Percentiles rank a stretch among this genome's conserved stretches.
These are phyloP conservation scores for Pyrrhia umbra DNA, from an alignment of 2,888 invertebrate genomes.

Conservation along the genomic window DNA sequence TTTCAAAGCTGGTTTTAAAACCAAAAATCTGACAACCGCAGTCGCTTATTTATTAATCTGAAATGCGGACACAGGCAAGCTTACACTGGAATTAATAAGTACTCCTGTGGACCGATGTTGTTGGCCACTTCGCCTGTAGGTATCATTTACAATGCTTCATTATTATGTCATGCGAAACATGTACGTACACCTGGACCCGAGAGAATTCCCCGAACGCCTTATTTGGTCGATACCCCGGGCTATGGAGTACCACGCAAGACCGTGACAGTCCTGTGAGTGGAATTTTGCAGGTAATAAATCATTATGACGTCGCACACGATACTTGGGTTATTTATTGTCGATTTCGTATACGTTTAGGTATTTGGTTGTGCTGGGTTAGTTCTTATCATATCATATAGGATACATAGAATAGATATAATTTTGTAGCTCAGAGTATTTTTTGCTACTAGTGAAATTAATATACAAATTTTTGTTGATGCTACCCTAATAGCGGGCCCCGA, in stretches of 20 bases:
- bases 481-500: too few relatives aligned
- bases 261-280: conserved; percentile 61
- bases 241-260: conserved; percentile 59
- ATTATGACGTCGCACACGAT: conserved; percentile 66
- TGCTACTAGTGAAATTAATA: too few relatives aligned
- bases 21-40: background rate
- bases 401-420: background rate
- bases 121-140: conserved; percentile 22
- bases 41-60: background rate
- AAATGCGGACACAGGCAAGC: background rate
- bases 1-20: background rate
- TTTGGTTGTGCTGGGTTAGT: conserved; percentile 12
- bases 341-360: conserved; percentile 20
- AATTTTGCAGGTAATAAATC: conserved; percentile 77
- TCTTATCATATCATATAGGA: conserved; percentile 5
- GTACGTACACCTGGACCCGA: conserved; percentile 50
- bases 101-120: conserved; percentile 15
- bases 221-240: conserved; percentile 66
- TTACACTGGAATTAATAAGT: conserved; percentile 34
- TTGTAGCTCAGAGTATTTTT: too few relatives aligned
- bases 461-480: too few relatives aligned
- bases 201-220: conserved; percentile 67
- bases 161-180: conserved; percentile 67
- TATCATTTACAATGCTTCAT: conserved; percentile 66
- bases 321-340: conserved; percentile 49